These are phyloP conservation scores for Platypus cylindrus DNA, from an alignment of 2,888 invertebrate genomes.

Conservation along the genomic window DNA sequence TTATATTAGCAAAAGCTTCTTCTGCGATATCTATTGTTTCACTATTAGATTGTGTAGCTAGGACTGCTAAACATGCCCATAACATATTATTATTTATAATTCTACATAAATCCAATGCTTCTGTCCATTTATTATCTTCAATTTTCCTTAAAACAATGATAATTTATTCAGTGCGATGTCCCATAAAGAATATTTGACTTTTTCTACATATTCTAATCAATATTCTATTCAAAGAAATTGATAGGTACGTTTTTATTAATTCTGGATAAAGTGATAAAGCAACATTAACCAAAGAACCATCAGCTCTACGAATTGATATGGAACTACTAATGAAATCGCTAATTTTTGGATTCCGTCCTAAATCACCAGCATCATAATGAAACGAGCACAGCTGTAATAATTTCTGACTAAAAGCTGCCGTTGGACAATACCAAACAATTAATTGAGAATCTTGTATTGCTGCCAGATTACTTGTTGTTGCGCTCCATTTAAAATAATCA, in stretches of 20 bases:
- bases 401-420: constrained; percentile 57
- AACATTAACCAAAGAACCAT: constrained; percentile 72
- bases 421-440: constrained; percentile 73
- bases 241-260: constrained; percentile 39
- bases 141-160: constrained; percentile 45
- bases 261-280: constrained; percentile 59
- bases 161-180: background rate
- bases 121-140: constrained; percentile 60
- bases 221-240: constrained; percentile 7
- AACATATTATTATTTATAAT: constrained; percentile 47
- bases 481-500: constrained; percentile 53
- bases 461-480: constrained; percentile 63
- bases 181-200: no score
- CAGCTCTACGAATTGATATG: constrained; percentile 71
- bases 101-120: constrained; percentile 31
- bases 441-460: constrained; percentile 67
- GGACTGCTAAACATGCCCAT: constrained; percentile 90
- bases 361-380: constrained; percentile 49
- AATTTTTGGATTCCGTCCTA: constrained; percentile 75
- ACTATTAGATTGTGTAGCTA: constrained; percentile 75
- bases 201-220: no score
- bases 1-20: constrained; percentile 87
- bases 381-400: constrained; percentile 50
- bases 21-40: constrained; percentile 71
- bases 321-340: constrained; percentile 73